Conservation (phyloP, 2,113 vertebrate genomes). For the Peromyscus maniculatus region DNA sequence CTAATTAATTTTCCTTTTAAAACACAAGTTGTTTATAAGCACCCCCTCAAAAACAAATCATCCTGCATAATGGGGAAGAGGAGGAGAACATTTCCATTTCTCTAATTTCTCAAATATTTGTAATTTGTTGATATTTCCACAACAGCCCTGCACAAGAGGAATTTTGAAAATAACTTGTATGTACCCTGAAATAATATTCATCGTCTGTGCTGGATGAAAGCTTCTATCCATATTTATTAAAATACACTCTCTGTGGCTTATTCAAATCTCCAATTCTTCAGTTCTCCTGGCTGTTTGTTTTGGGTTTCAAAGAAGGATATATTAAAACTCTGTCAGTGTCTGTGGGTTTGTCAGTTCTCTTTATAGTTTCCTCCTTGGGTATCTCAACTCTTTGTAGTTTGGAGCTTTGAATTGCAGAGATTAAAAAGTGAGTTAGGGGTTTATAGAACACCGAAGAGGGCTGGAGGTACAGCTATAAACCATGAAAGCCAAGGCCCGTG, state of each 20-base stretch:
- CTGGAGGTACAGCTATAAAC: neutral
- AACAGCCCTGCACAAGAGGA: neutral
- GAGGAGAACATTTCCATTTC: neutral
- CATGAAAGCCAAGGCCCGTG: neutral
- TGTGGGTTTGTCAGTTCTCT: conserved; percentile 8
- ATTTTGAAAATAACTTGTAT: conserved; percentile 25
- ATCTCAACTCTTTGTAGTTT: conserved; percentile 45
- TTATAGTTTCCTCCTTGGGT: neutral
- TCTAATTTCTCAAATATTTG: conserved; percentile 38
- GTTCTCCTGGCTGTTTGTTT: conserved; percentile 21
- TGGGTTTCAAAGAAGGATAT: neutral
- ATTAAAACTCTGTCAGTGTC: neutral
- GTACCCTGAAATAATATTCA: neutral
- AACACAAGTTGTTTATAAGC: neutral
- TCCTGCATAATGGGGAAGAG: neutral
- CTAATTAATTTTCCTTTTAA: conserved; percentile 28
- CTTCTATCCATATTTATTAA: neutral
- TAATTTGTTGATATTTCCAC: neutral
- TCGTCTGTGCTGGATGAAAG: neutral
- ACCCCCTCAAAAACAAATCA: neutral
- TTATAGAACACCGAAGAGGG: neutral
- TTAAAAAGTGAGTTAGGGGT: conserved; percentile 35
- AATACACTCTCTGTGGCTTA: conserved; percentile 4
- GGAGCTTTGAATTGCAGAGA: conserved; percentile 52
- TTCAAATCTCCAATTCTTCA: conserved; percentile 27